These are phyloP conservation scores for Heliconius hermathena DNA, from an alignment of 1,140 invertebrate genomes.

Conservation along the genomic window DNA sequence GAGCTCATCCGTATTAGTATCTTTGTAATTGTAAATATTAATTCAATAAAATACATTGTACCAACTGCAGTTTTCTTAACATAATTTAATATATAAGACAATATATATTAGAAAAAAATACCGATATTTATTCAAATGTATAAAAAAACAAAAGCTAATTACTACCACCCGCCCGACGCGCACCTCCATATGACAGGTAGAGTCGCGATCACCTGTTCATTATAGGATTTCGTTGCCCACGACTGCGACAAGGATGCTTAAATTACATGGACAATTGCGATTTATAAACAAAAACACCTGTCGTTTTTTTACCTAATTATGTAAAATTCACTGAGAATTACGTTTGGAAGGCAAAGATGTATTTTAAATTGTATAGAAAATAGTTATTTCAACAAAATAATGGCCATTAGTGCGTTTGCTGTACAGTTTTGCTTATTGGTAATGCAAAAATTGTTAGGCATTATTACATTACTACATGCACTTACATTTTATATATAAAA, in stretches of 20 bases:
- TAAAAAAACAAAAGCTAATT: constrained; percentile 4
- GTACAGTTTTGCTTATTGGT: not conserved
- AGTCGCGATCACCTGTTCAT: constrained; percentile 68
- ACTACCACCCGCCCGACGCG: constrained; percentile 33
- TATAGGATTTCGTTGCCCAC: constrained; percentile 58
- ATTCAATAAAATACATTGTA: too few relatives aligned
- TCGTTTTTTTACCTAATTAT: not conserved
- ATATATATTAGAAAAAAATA: not conserved
- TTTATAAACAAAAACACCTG: not conserved
- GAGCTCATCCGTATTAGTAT: too few relatives aligned
- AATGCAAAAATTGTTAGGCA: not conserved
- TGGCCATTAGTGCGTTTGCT: not conserved
- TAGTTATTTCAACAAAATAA: not conserved
- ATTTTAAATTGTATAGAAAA: not conserved
- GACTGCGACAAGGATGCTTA: not conserved
- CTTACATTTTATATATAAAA: too few relatives aligned
- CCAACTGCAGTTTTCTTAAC: too few relatives aligned
- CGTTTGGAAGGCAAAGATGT: not conserved
- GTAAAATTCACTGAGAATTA: not conserved
- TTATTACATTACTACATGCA: not conserved
- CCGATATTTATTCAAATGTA: not conserved
- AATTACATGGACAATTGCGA: not conserved
- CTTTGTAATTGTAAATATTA: too few relatives aligned
- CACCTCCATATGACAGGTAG: constrained; percentile 23
- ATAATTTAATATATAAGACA: too few relatives aligned